These are phyloP conservation scores for Eledona agricola DNA, from an alignment of 2,888 invertebrate species.

Conservation along the genomic window DNA sequence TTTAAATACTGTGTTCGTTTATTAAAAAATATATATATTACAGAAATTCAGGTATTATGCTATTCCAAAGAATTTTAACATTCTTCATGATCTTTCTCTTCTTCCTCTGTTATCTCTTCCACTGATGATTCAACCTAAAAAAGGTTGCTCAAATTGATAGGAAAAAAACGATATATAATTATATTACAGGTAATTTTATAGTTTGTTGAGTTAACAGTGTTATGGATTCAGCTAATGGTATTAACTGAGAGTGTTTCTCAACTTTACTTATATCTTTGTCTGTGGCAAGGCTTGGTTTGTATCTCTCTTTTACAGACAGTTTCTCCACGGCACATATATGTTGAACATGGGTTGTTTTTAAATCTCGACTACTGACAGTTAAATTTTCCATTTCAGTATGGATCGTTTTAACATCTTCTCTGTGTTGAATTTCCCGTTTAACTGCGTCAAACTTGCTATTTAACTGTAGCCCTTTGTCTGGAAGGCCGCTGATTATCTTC, in stretches of 20 bases:
- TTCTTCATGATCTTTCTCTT: conserved; percentile 1
- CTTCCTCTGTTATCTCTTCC: neutral
- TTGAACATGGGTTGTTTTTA: conserved; percentile 38
- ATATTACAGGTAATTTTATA: conserved; percentile 21
- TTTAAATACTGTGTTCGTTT: too few species aligned
- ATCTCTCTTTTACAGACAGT: conserved; percentile 39
- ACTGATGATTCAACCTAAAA: neutral
- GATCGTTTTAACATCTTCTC: too few species aligned
- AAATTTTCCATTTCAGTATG: too few species aligned
- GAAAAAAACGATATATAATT: conserved; percentile 24
- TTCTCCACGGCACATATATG: conserved; percentile 42
- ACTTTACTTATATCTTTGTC: conserved; percentile 7
- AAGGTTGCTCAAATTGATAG: neutral
- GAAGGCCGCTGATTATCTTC: too few species aligned
- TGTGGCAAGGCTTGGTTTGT: conserved; percentile 41
- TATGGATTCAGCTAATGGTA: conserved; percentile 40
- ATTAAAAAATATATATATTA: too few species aligned
- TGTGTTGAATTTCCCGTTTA: too few species aligned
- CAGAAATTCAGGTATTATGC: neutral
- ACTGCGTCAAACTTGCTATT: too few species aligned
- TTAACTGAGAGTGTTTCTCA: conserved; percentile 41
- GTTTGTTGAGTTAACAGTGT: conserved; percentile 40
- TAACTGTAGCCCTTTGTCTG: too few species aligned
- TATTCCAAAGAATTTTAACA: too few species aligned
- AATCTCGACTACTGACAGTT: conserved; percentile 17